Conservation (phyloP, 1,140 invertebrate genomes). For the Bombus terrestris region DNA sequence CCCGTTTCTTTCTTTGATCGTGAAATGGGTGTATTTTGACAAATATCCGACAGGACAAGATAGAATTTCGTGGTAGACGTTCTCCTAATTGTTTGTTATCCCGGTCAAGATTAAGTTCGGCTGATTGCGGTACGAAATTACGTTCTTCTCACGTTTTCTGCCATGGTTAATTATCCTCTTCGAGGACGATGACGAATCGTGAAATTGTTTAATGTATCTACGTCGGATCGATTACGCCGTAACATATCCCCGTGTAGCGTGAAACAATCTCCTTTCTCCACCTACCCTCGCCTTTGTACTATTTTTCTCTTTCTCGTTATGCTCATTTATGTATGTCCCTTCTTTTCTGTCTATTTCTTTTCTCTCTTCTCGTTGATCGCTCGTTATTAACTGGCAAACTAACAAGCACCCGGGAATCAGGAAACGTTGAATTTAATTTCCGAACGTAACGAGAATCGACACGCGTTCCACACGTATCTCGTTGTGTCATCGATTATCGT, state of each 20-base stretch:
- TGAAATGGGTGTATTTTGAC: constrained; percentile 15
- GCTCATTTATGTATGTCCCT: background rate
- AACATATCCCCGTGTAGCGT: constrained; percentile 27
- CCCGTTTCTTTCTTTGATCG: background rate
- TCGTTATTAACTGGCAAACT: constrained; percentile 37
- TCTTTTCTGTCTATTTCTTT: background rate
- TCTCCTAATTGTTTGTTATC: constrained; percentile 35
- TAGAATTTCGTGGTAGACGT: constrained; percentile 22
- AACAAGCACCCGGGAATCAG: constrained; percentile 15
- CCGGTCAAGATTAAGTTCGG: background rate
- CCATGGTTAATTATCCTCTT: constrained; percentile 45
- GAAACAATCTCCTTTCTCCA: constrained; percentile 13
- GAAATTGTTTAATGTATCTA: constrained; percentile 54
- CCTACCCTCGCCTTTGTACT: background rate
- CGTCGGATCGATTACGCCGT: constrained; percentile 49
- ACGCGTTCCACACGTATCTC: background rate
- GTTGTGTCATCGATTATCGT: background rate
- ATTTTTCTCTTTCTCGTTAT: background rate
- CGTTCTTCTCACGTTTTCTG: constrained; percentile 46
- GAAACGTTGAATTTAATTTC: constrained; percentile 35
- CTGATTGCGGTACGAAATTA: constrained; percentile 35
- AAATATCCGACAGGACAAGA: constrained; percentile 33
- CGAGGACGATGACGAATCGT: constrained; percentile 46
- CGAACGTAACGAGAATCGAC: constrained; percentile 10
- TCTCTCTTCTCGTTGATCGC: background rate